phyloP scores from a whole-genome alignment of 2,113 vertebrate genomes.

The Cichladusa arquata region DNA sequence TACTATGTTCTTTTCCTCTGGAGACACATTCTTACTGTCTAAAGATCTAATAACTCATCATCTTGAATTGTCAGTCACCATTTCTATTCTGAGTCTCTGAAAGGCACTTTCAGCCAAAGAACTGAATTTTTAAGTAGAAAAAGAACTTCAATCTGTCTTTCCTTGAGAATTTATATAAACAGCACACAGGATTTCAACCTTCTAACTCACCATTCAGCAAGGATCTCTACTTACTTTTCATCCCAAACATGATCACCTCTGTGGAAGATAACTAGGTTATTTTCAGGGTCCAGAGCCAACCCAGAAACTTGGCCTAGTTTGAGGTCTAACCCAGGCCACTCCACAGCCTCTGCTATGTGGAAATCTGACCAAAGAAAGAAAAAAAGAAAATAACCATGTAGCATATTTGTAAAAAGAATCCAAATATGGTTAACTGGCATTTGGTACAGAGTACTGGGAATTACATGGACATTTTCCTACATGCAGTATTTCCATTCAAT shows the following conservation, averaged over 20 bases:
- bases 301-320: slow-evolving; percentile 93
- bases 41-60: neutral
- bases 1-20: neutral
- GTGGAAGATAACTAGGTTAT: slow-evolving; percentile 93
- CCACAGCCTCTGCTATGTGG: slow-evolving; percentile 82
- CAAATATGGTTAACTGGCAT: neutral
- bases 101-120: neutral
- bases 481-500: slow-evolving; percentile 30
- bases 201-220: neutral
- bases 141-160: neutral
- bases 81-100: neutral
- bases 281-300: slow-evolving; percentile 84
- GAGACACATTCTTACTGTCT: neutral
- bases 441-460: neutral
- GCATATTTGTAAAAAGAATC: neutral
- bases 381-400: neutral
- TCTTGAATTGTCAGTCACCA: neutral
- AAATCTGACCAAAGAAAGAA: slow-evolving; percentile 71
- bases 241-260: slow-evolving; percentile 92
- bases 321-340: slow-evolving; percentile 85
- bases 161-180: neutral
- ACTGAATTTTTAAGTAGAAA: neutral
- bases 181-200: neutral
- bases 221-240: slow-evolving; percentile 79
- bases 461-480: neutral